Conservation (phyloP, 2,797 vertebrate species). For the Erpetoichthys calabaricus region DNA sequence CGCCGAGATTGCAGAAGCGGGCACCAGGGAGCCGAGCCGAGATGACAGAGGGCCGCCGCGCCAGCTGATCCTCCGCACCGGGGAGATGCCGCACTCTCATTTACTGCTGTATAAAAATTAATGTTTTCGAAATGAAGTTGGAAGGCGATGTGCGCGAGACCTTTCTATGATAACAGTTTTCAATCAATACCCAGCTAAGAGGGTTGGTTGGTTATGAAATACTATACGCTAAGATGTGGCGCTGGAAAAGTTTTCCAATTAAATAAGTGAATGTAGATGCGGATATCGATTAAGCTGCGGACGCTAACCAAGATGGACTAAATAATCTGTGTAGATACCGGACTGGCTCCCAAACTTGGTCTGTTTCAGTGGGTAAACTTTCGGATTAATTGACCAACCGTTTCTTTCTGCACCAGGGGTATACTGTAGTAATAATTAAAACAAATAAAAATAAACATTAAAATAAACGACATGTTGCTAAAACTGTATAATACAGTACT, state of each 20-base stretch:
- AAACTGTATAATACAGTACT: too few relatives aligned
- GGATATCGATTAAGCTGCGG: conserved; percentile 21
- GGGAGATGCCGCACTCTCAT: conserved; percentile 59
- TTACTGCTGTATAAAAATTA: conserved; percentile 74
- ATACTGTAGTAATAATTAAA: too few relatives aligned
- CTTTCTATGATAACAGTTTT: conserved; percentile 67
- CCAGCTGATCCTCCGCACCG: conserved; percentile 61
- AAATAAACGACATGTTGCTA: too few relatives aligned
- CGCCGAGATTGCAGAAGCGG: conserved; percentile 57
- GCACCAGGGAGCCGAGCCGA: conserved; percentile 51
- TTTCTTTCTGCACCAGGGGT: too few relatives aligned
- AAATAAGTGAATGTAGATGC: conserved; percentile 34
- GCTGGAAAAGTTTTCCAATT: conserved; percentile 33
- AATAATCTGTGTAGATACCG: too few relatives aligned
- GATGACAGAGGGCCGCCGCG: conserved; percentile 43
- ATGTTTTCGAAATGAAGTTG: conserved; percentile 75
- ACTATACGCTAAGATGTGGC: conserved; percentile 7
- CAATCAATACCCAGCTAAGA: conserved; percentile 48
- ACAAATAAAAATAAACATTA: too few relatives aligned
- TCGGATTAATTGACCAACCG: too few relatives aligned
- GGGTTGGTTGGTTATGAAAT: conserved; percentile 26
- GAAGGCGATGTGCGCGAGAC: conserved; percentile 50
- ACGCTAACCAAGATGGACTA: conserved; percentile 36
- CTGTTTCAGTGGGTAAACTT: too few relatives aligned
- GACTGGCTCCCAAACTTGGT: too few relatives aligned